Percentiles rank a stretch among this genome's conserved stretches.
Evolutionary conservation across 2,888 invertebrate genomes (phyloP).

Genomic region (Sturmia bella): DNA sequence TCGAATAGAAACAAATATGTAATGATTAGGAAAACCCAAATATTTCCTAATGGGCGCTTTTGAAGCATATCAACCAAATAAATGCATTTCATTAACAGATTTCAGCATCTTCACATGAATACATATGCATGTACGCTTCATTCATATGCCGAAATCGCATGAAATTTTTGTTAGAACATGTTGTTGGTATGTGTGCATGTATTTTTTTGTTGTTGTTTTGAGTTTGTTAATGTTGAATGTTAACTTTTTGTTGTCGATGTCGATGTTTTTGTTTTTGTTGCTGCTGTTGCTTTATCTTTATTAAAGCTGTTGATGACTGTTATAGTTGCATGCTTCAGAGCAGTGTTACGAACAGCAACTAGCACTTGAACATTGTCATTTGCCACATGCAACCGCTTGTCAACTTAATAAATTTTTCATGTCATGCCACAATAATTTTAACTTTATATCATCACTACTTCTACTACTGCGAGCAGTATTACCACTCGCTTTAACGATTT

Average conservation of each 20-base stretch:
- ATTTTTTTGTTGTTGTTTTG: slow-evolving; percentile 7
- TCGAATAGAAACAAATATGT: too few relatives aligned
- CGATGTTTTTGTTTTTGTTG: slow-evolving; percentile 47
- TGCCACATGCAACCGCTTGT: slow-evolving; percentile 70
- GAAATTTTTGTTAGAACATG: slow-evolving; percentile 47
- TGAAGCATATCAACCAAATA: slow-evolving; percentile 47
- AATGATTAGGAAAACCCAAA: too few relatives aligned
- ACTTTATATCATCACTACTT: slow-evolving; percentile 59
- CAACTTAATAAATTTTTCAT: slow-evolving; percentile 71
- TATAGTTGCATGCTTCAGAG: slow-evolving; percentile 59
- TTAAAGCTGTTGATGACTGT: slow-evolving; percentile 59
- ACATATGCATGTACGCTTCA: not conserved
- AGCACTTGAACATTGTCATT: slow-evolving; percentile 68
- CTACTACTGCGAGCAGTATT: slow-evolving; percentile 14
- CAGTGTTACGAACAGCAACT: slow-evolving; percentile 56
- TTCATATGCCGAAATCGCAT: slow-evolving; percentile 25
- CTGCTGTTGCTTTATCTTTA: slow-evolving; percentile 47
- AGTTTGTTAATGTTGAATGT: slow-evolving; percentile 63
- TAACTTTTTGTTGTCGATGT: slow-evolving; percentile 53
- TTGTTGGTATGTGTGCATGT: not conserved
- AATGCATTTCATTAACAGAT: slow-evolving; percentile 68
- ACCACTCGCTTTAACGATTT: slow-evolving; percentile 30
- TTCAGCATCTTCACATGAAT: slow-evolving; percentile 2
- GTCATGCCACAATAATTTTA: slow-evolving; percentile 70
- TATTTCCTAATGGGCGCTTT: slow-evolving; percentile 28